phyloP scores from a whole-genome alignment of 2,888 invertebrate genomes.

The Trichogramma evanescens region DNA sequence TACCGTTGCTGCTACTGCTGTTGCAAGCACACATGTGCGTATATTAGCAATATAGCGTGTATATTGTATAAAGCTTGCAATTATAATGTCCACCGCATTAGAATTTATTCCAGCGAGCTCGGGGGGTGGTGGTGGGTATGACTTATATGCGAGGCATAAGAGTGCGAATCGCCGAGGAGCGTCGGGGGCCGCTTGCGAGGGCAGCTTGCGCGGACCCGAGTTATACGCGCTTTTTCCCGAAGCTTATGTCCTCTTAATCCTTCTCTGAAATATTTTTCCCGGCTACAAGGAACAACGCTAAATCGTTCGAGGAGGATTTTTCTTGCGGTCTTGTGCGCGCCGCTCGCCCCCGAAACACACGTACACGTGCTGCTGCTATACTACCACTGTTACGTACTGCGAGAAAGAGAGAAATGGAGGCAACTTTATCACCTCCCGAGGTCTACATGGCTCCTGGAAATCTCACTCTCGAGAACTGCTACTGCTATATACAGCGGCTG shows the following conservation, averaged over 20 bases:
- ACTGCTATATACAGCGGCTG: no score
- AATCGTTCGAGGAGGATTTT: slow-evolving; percentile 23
- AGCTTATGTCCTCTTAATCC: slow-evolving; percentile 45
- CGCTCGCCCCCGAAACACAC: background rate
- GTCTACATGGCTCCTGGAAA: no score
- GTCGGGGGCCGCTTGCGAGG: no score
- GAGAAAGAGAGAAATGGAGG: no score
- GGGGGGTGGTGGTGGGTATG: slow-evolving; percentile 15
- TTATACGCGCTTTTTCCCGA: slow-evolving; percentile 38
- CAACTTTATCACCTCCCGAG: no score
- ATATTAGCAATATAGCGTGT: slow-evolving; percentile 8
- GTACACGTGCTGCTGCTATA: no score
- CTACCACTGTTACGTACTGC: no score
- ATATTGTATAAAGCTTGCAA: slow-evolving; percentile 42
- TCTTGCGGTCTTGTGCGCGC: slow-evolving; percentile 14
- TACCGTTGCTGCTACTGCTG: background rate
- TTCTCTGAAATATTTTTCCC: slow-evolving; percentile 39
- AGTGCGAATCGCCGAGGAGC: background rate
- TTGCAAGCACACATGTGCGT: background rate
- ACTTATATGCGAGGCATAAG: background rate
- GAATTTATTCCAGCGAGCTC: slow-evolving; percentile 39
- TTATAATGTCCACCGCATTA: slow-evolving; percentile 47
- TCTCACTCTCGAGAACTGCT: no score
- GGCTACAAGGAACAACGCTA: slow-evolving; percentile 5
- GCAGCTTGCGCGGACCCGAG: no score